Percentiles rank a stretch among this genome's conserved stretches.
These are phyloP conservation scores for Eulithis prunata DNA, from an alignment of 2,888 invertebrate genomes.

Conservation along the genomic window DNA sequence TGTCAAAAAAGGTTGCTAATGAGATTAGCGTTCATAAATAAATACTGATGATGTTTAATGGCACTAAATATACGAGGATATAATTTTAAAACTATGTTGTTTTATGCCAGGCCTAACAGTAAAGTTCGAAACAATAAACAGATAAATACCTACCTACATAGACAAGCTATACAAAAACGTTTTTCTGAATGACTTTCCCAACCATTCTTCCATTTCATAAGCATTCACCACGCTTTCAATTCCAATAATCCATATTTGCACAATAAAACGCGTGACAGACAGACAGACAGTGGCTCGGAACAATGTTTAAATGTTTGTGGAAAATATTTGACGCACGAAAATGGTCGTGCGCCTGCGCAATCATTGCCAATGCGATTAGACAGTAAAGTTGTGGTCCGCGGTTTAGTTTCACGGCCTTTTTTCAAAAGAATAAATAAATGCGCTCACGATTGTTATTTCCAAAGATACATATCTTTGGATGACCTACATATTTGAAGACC, in stretches of 20 bases:
- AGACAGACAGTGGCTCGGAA: slow-evolving; percentile 34
- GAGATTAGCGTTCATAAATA: no score
- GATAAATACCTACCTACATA: no score
- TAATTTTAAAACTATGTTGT: no score
- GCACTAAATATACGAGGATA: no score
- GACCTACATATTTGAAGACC: no score
- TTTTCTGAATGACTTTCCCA: slow-evolving; percentile 57
- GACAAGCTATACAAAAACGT: background rate
- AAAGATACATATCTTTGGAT: no score
- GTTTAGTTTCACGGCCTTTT: slow-evolving; percentile 27
- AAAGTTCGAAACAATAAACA: no score
- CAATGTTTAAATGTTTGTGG: slow-evolving; percentile 17
- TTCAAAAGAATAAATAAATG: slow-evolving; percentile 5
- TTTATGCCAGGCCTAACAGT: no score
- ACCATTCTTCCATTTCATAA: slow-evolving; percentile 66
- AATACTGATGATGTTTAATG: no score
- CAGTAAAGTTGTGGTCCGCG: slow-evolving; percentile 23
- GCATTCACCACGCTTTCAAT: slow-evolving; percentile 73
- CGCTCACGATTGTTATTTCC: background rate
- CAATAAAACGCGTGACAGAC: slow-evolving; percentile 62
- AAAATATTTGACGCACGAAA: slow-evolving; percentile 32
- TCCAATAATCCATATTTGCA: slow-evolving; percentile 60
- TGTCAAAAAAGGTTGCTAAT: no score
- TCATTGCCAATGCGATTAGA: slow-evolving; percentile 24
- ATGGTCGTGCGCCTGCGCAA: slow-evolving; percentile 22